phyloP scores from a whole-genome alignment of 2,888 invertebrate genomes.

The Eupithecia dodoneata region DNA sequence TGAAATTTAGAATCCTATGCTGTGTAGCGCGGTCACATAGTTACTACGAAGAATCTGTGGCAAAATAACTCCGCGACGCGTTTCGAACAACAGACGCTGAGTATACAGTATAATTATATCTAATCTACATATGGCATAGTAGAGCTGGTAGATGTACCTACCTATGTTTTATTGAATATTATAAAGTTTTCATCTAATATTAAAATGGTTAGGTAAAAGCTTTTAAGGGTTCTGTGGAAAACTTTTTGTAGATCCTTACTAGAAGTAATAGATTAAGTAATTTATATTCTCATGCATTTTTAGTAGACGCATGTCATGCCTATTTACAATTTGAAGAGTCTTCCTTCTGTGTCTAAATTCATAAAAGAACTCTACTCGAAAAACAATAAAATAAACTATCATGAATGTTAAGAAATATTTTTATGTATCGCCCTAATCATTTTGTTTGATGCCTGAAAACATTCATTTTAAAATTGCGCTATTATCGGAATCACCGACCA shows the following conservation, averaged over 20 bases:
- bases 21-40: background rate
- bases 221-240: background rate
- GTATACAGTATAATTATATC: no score
- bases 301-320: background rate
- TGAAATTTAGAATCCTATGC: slow-evolving; percentile 26
- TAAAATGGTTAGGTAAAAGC: background rate
- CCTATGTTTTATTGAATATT: background rate
- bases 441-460: background rate
- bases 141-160: background rate
- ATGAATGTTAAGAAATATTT: background rate
- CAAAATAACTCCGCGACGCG: background rate
- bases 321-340: background rate
- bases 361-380: no score
- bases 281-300: background rate
- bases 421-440: background rate
- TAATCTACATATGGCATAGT: background rate
- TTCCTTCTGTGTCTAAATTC: no score
- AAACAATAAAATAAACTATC: background rate
- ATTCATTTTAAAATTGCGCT: slow-evolving; percentile 23
- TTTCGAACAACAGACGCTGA: no score
- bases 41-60: slow-evolving; percentile 10
- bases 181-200: background rate
- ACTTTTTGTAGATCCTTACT: background rate
- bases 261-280: background rate
- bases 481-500: slow-evolving; percentile 52